phyloP scores from a whole-genome alignment of 2,888 invertebrate genomes.

The Trissolcus japonicus region DNA sequence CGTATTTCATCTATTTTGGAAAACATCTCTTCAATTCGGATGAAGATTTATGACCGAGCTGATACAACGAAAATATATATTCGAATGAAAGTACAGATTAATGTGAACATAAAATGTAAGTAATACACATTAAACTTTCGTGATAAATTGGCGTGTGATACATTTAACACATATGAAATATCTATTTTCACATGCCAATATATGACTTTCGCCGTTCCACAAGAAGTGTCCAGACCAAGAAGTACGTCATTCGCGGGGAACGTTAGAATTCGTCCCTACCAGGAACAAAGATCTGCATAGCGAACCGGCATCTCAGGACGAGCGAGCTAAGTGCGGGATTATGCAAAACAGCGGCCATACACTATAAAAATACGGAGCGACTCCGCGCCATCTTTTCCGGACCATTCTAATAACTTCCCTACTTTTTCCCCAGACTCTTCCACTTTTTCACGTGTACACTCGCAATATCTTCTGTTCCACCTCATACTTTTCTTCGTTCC shows the following conservation, averaged over 20 bases:
- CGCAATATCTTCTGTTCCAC: constrained; percentile 57
- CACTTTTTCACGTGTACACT: constrained; percentile 49
- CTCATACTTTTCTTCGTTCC: constrained; percentile 51
- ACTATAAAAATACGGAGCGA: constrained; percentile 77
- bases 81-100: not conserved
- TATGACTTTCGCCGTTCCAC: constrained; percentile 32
- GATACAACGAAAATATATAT: not conserved
- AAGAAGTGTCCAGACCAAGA: constrained; percentile 56
- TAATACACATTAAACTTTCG: not conserved
- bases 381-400: constrained; percentile 77
- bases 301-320: constrained; percentile 73
- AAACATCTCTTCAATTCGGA: no score
- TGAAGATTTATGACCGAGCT: not conserved
- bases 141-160: constrained; percentile 25
- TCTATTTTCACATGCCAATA: constrained; percentile 32
- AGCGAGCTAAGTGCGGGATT: constrained; percentile 77
- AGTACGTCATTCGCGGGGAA: constrained; percentile 71
- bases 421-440: constrained; percentile 62
- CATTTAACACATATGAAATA: constrained; percentile 17
- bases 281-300: constrained; percentile 70
- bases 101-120: not conserved
- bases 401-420: constrained; percentile 76
- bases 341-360: constrained; percentile 77
- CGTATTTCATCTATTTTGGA: constrained; percentile 1
- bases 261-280: constrained; percentile 68